Base-by-base conservation (phyloP, 2,888 invertebrate species). In the Oscheius sp. region DNA sequence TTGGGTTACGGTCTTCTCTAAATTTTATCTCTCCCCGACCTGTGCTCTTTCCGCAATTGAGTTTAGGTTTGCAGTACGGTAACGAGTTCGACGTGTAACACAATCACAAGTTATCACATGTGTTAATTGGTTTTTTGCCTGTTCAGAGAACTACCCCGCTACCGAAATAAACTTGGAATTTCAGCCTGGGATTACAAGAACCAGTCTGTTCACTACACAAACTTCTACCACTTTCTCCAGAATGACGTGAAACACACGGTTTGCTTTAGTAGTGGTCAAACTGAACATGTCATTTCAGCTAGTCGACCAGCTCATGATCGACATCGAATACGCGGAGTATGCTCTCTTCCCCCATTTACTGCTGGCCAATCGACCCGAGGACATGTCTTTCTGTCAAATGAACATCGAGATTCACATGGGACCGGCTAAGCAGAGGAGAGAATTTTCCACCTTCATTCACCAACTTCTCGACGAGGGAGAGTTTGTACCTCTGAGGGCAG, bases 241-340 rank as follows among this genome's bases (percentile, higher is more conserved):
- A 47, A 42, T n/a, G 70, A 70, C 32, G 70, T 70, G 21, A 57
- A 48, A 47, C 48, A 47, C 13, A 42, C 42, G 37, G 70, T 70
- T 7, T n/a, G 33, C 5, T 13, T 2, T 21, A 4, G 9, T 11
- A 21, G 55, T 42, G 3, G n/a, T 21, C 42, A 21, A 37, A 48
- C 13, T 60, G 21, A n/a, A 13, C 13, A 11, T 32, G 1, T 29
- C n/a, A 1, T 10, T 70, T 29, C n/a, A 70, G 60, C n/a, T 68
- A 13, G 73, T 81, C 13, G 81, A 82, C 63, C 81, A 82, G 57
- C 48, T 82, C 32, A 79, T 82, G 81, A 73, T 82, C 29, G 81
- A 82, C 48, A 80, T 82, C 42, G 81, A 82, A 55, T 78, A 80
- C 32, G 79, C 78, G 13, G 81, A 82, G 53, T 82, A 80, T 47